Evolutionary conservation across 2,888 invertebrate genomes (phyloP).

Genomic region (Sabatieria punctata): DNA sequence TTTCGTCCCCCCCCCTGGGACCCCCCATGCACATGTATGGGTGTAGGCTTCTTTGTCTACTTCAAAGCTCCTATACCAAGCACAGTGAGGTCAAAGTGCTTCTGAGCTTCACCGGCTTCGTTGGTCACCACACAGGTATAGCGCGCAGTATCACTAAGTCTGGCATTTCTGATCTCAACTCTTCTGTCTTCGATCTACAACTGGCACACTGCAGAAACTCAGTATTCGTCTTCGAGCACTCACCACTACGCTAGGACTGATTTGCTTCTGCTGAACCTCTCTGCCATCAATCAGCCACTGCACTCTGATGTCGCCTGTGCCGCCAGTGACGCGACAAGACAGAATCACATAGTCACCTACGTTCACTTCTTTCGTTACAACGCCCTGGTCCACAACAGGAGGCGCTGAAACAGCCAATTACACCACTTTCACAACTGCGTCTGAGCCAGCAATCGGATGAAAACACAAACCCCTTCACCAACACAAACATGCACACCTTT

Average conservation of each 20-base stretch:
- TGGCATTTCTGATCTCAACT: slow-evolving; percentile 19
- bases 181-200: slow-evolving; percentile 14
- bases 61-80: slow-evolving; percentile 36
- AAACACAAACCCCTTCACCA: background rate
- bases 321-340: slow-evolving; percentile 31
- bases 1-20: no score
- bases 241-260: background rate
- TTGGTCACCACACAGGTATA: slow-evolving; percentile 44
- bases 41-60: background rate
- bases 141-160: slow-evolving; percentile 40
- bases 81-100: slow-evolving; percentile 42
- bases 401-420: slow-evolving; percentile 19
- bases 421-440: background rate
- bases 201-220: background rate
- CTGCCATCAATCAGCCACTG: slow-evolving; percentile 19
- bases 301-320: slow-evolving; percentile 23
- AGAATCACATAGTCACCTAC: slow-evolving; percentile 29
- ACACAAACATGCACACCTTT: no score
- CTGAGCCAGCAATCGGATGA: no score
- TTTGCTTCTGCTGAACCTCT: no score
- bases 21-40: no score
- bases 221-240: background rate
- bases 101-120: slow-evolving; percentile 39
- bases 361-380: slow-evolving; percentile 21
- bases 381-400: slow-evolving; percentile 17